phyloP scores from a whole-genome alignment of 2,113 vertebrate species.

The Pavo muticus region DNA sequence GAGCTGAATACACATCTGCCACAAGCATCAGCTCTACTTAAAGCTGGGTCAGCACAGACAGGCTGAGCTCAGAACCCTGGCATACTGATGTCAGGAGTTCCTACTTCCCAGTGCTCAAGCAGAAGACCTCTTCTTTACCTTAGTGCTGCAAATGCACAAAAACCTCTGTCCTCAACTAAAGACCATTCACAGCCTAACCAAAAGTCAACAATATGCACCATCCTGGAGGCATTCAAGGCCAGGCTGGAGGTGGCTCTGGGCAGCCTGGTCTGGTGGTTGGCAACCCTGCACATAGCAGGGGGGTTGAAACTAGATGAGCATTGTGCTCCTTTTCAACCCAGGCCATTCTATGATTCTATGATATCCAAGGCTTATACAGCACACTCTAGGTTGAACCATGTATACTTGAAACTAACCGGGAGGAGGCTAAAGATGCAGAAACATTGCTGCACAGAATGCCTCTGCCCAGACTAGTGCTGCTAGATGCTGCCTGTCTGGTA shows the following conservation, averaged over 20 bases:
- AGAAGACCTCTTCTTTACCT: background rate
- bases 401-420: fast-evolving
- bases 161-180: background rate
- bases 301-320: no score
- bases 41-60: background rate
- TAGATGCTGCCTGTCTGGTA: background rate
- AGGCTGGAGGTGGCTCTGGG: no score
- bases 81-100: background rate
- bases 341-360: no score
- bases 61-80: background rate
- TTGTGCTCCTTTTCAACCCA: no score
- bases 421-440: background rate
- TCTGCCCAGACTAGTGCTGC: background rate
- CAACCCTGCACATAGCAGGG: no score
- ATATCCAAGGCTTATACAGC: background rate
- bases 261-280: no score
- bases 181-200: background rate
- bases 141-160: fast-evolving
- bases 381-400: background rate
- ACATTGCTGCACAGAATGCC: background rate
- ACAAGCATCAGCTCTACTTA: background rate
- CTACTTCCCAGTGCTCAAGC: background rate
- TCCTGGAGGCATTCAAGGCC: background rate
- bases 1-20: background rate
- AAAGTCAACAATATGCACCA: background rate